Conservation (phyloP, 2,797 vertebrate species). For the Artibeus lituratus region DNA sequence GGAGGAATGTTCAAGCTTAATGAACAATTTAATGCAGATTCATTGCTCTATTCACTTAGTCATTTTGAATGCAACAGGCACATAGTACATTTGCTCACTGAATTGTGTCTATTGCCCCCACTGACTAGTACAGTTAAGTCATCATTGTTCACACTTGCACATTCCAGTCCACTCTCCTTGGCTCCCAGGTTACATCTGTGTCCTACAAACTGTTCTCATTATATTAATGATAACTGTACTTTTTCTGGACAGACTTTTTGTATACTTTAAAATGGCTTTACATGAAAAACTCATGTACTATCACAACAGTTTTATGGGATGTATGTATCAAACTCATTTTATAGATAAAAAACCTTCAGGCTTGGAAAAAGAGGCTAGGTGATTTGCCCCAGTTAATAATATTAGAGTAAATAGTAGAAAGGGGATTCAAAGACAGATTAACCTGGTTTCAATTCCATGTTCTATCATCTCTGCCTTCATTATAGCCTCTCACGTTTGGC, state of each 20-base stretch:
- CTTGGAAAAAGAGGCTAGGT: background rate
- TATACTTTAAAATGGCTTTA: constrained; percentile 21
- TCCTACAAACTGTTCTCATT: background rate
- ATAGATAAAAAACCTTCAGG: background rate
- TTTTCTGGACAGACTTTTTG: background rate
- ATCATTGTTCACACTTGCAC: background rate
- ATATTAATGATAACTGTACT: background rate
- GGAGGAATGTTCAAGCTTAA: background rate
- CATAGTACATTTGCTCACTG: background rate
- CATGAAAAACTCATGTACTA: background rate
- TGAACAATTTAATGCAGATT: background rate
- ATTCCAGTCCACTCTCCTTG: background rate
- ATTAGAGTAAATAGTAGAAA: background rate
- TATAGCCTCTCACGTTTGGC: background rate
- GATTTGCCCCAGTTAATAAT: background rate
- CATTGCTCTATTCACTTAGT: background rate
- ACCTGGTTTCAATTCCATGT: background rate
- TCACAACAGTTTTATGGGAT: background rate
- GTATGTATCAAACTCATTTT: background rate
- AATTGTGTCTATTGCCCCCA: background rate
- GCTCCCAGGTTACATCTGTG: background rate
- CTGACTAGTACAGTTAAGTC: background rate
- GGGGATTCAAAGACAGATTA: background rate
- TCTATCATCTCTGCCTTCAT: background rate
- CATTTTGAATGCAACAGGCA: background rate